These are phyloP conservation scores for Ovis canadensis DNA, from an alignment of 2,113 vertebrate species.

Conservation along the genomic window DNA sequence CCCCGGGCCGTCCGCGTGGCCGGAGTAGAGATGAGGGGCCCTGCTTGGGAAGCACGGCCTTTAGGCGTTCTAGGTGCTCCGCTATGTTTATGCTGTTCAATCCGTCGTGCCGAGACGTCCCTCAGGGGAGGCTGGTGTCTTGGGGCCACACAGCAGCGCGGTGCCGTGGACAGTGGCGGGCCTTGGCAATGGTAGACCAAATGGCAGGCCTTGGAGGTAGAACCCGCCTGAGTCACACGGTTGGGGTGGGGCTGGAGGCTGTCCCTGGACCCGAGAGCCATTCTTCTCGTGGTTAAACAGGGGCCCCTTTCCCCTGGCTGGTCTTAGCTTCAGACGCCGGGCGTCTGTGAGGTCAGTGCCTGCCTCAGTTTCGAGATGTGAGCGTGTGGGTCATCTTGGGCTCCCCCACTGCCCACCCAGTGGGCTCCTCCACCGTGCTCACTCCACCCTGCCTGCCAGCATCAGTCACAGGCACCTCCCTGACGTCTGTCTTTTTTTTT, in stretches of 20 bases:
- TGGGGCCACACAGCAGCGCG: neutral
- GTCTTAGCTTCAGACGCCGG: fast-evolving
- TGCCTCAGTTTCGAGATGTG: neutral
- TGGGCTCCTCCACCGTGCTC: neutral
- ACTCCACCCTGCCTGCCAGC: neutral
- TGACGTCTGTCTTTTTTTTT: neutral
- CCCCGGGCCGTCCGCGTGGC: neutral
- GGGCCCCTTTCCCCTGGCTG: neutral
- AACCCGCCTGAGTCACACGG: fast-evolving
- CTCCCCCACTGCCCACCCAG: neutral
- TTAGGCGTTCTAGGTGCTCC: neutral
- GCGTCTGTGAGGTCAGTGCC: neutral
- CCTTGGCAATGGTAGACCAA: neutral
- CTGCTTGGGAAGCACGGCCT: neutral
- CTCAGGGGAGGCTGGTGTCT: neutral
- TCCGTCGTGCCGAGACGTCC: fast-evolving
- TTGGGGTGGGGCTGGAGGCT: fast-evolving
- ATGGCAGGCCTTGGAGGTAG: neutral
- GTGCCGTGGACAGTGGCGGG: fast-evolving
- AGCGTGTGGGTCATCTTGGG: neutral
- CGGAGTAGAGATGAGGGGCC: fast-evolving
- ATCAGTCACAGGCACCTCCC: neutral
- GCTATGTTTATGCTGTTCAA: neutral
- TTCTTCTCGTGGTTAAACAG: neutral
- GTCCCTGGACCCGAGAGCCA: neutral